Percentiles rank a stretch among this genome's conserved stretches.
phyloP scores from a whole-genome alignment of 2,888 invertebrate species.

The Gibbula magus region DNA sequence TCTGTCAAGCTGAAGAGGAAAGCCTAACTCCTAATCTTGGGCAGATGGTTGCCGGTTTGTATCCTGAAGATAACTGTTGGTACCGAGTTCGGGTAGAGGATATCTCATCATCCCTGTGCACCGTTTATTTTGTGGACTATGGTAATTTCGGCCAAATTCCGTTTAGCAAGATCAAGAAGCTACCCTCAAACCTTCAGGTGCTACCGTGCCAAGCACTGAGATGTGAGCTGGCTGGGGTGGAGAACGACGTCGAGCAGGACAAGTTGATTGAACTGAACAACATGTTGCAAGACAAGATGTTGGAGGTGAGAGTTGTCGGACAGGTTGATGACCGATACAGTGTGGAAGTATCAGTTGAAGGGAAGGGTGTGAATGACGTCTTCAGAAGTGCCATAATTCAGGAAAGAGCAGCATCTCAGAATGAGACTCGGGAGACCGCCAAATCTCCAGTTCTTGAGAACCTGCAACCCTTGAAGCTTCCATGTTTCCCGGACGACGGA shows the following conservation, averaged over 20 bases:
- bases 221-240: background rate
- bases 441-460: no score
- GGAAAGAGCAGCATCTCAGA: no score
- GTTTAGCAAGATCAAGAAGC: background rate
- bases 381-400: background rate
- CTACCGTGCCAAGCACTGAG: background rate
- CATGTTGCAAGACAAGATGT: background rate
- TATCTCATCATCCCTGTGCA: background rate
- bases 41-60: conserved; percentile 42
- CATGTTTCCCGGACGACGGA: background rate
- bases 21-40: conserved; percentile 23
- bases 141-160: background rate
- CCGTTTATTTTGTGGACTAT: background rate
- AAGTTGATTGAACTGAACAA: background rate
- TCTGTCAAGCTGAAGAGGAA: background rate
- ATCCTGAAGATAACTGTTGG: conserved; percentile 38
- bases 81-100: conserved; percentile 39
- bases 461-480: background rate
- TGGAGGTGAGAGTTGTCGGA: background rate
- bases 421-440: no score
- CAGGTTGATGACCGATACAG: background rate
- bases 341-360: background rate
- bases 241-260: background rate
- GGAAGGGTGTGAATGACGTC: background rate
- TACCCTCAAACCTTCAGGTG: background rate